Percentiles rank a stretch among this genome's conserved stretches.
Conservation (phyloP, 2,113 vertebrate genomes). For the Antigone vipio region DNA sequence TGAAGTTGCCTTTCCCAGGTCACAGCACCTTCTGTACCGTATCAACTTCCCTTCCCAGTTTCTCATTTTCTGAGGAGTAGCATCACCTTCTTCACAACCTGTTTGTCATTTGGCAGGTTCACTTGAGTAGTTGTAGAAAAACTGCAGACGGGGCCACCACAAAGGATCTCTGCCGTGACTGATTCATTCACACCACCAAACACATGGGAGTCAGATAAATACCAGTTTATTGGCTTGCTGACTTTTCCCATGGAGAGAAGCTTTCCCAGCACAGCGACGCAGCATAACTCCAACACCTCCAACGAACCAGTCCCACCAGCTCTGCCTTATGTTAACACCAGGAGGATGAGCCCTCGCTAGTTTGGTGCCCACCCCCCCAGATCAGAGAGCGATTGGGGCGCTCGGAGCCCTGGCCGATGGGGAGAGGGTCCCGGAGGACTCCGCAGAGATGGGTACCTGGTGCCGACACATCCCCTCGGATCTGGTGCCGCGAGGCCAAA, state of each 20-base stretch:
- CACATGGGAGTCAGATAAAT: neutral
- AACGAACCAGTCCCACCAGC: neutral
- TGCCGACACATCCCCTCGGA: accelerated
- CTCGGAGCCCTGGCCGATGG: neutral
- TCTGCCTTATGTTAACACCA: neutral
- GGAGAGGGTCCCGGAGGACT: no score
- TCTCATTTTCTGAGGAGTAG: neutral
- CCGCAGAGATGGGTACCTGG: neutral
- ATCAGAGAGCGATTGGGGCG: accelerated
- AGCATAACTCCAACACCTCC: neutral
- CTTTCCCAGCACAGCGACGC: neutral
- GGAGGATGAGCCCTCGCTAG: accelerated
- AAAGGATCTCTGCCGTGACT: neutral
- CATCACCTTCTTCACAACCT: neutral
- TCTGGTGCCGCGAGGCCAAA: neutral
- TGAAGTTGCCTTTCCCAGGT: neutral
- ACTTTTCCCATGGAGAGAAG: neutral
- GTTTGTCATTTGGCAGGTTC: neutral
- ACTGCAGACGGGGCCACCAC: neutral
- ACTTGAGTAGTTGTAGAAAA: neutral
- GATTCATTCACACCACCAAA: neutral
- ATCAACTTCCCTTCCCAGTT: neutral
- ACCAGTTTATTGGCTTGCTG: neutral
- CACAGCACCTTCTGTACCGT: neutral
- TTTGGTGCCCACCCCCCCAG: neutral